Evolutionary conservation across 2,888 invertebrate species (phyloP).

Genomic region (Thysanoteuthis rhombus): DNA sequence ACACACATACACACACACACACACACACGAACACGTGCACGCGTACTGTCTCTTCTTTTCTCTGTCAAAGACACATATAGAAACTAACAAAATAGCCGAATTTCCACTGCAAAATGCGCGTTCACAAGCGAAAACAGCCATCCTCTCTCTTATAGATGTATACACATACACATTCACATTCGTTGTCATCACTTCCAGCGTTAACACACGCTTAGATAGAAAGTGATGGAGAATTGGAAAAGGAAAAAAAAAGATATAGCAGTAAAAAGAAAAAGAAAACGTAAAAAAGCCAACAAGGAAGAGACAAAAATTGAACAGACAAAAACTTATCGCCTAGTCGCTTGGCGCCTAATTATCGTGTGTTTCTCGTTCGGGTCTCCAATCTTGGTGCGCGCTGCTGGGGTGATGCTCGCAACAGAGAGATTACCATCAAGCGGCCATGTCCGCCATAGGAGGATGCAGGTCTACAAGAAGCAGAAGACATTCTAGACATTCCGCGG

Average conservation of each 20-base stretch:
- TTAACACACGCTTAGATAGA: constrained; percentile 12
- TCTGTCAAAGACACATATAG: too few species aligned
- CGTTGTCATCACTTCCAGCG: neutral
- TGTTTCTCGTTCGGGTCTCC: neutral
- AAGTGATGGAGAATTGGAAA: neutral
- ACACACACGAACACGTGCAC: too few species aligned
- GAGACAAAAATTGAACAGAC: neutral
- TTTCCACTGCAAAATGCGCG: too few species aligned
- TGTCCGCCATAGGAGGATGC: neutral
- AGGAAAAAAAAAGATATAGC: neutral
- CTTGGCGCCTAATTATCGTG: neutral
- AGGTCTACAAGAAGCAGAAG: neutral
- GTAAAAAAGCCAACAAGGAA: neutral
- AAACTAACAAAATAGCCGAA: too few species aligned
- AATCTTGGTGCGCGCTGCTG: neutral
- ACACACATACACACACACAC: too few species aligned
- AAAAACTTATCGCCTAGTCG: neutral
- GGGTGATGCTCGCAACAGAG: neutral
- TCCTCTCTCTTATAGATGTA: too few species aligned
- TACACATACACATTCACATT: neutral
- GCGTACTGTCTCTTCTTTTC: too few species aligned
- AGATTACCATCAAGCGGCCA: neutral
- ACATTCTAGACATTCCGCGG: neutral
- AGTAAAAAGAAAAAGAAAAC: neutral
- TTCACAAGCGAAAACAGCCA: too few species aligned